A percentile compares a stretch with the other conserved stretches of the same genome.
These are phyloP conservation scores for Cylloceria caligata DNA, from an alignment of 2,888 invertebrate genomes.

Conservation along the genomic window DNA sequence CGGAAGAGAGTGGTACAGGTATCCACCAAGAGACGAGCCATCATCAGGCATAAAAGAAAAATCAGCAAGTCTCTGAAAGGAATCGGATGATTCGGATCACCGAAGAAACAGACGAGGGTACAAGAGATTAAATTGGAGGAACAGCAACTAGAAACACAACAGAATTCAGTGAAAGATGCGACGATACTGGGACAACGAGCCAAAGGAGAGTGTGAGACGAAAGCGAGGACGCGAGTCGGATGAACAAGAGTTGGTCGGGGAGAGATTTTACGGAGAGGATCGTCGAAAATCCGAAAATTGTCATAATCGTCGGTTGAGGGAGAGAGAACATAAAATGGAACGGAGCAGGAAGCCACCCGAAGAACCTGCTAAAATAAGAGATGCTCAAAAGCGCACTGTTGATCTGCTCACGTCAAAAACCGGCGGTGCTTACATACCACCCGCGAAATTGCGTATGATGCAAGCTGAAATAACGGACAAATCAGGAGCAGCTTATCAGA, in stretches of 20 bases:
- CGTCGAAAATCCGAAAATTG: slow-evolving; percentile 43
- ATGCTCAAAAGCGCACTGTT: slow-evolving; percentile 85
- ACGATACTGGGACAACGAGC: slow-evolving; percentile 71
- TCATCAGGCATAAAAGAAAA: slow-evolving; percentile 5
- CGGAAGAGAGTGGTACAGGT: no score
- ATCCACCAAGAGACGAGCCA: slow-evolving; percentile 2
- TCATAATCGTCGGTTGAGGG: slow-evolving; percentile 32
- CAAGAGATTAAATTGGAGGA: background rate
- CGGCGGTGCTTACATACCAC: slow-evolving; percentile 99
- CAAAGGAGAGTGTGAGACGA: slow-evolving; percentile 55
- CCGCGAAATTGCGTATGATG: slow-evolving; percentile 97
- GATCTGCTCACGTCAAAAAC: slow-evolving; percentile 93
- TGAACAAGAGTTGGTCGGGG: slow-evolving; percentile 68
- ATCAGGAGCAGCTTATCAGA: slow-evolving; percentile 96
- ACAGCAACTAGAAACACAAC: slow-evolving; percentile 3
- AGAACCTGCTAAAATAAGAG: slow-evolving; percentile 73
- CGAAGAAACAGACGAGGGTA: slow-evolving; percentile 27
- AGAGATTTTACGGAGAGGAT: slow-evolving; percentile 73
- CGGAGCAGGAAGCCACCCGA: slow-evolving; percentile 52
- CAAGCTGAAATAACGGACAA: slow-evolving; percentile 98
- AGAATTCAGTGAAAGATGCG: slow-evolving; percentile 59
- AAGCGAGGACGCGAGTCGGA: slow-evolving; percentile 69
- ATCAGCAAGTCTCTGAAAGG: background rate
- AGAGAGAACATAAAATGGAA: slow-evolving; percentile 51
- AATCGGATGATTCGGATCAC: slow-evolving; percentile 6